A percentile compares a stretch with the other conserved stretches of the same genome.
These are phyloP conservation scores for Eubasilissa regina DNA, from an alignment of 1,140 invertebrate species.

Conservation along the genomic window DNA sequence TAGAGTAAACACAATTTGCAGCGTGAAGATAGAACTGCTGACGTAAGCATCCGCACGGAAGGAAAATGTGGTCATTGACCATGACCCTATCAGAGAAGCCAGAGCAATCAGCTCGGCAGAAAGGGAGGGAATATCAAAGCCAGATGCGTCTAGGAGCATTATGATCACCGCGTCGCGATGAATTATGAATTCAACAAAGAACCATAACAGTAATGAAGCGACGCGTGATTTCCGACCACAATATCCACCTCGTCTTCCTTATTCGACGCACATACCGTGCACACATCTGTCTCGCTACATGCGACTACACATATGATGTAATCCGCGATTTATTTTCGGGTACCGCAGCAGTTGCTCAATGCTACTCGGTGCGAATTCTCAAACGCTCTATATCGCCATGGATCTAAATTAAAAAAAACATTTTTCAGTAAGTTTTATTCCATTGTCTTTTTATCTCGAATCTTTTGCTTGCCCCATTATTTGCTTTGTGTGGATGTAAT, in stretches of 20 bases:
- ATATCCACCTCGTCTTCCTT: not conserved
- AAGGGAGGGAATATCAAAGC: not conserved
- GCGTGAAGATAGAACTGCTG: not conserved
- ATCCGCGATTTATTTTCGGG: no score
- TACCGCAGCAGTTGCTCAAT: no score
- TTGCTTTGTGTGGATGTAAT: no score
- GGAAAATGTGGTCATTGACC: slow-evolving; percentile 25
- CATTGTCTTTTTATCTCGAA: no score
- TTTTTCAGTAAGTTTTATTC: no score
- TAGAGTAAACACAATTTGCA: slow-evolving; percentile 15
- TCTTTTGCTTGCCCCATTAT: no score
- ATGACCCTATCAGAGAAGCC: slow-evolving; percentile 2
- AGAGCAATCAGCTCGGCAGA: not conserved
- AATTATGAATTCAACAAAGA: slow-evolving; percentile 26
- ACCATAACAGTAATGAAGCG: slow-evolving; percentile 10
- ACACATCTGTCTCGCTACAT: no score
- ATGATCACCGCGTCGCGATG: not conserved
- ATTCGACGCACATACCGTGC: not conserved
- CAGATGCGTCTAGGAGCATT: not conserved
- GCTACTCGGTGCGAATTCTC: no score
- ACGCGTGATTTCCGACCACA: slow-evolving; percentile 30
- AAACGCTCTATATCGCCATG: no score
- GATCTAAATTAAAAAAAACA: no score
- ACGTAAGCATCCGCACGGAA: not conserved
- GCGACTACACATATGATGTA: no score